Evolutionary conservation across 1,140 invertebrate genomes (phyloP).

Genomic region (Phenacoccus solenopsis): DNA sequence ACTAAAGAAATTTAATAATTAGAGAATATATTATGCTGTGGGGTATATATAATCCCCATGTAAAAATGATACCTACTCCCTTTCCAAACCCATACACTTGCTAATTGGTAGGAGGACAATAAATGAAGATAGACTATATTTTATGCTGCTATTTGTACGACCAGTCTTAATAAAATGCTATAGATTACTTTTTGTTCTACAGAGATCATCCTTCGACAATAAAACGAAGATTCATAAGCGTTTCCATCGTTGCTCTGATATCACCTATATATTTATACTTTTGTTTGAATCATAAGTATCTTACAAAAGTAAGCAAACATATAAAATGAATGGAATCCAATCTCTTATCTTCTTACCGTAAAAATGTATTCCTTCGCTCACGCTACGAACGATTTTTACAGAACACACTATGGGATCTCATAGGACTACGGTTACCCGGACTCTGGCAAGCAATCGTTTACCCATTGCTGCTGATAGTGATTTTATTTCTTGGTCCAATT

Average conservation of each 20-base stretch:
- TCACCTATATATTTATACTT: constrained; percentile 62
- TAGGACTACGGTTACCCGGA: constrained; percentile 63
- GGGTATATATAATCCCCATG: too few relatives aligned
- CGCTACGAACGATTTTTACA: constrained; percentile 36
- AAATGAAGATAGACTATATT: too few relatives aligned
- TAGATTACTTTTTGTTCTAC: constrained; percentile 37
- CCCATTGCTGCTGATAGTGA: constrained; percentile 66
- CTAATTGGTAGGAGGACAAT: too few relatives aligned
- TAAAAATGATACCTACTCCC: too few relatives aligned
- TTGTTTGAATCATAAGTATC: constrained; percentile 45
- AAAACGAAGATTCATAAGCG: constrained; percentile 74
- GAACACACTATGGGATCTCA: constrained; percentile 51
- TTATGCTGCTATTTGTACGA: too few relatives aligned
- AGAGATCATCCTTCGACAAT: constrained; percentile 81
- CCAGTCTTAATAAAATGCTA: too few relatives aligned
- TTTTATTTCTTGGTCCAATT: constrained; percentile 74
- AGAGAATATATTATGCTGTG: too few relatives aligned
- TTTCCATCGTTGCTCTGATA: constrained; percentile 62
- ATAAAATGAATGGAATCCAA: background rate
- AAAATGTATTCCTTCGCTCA: background rate
- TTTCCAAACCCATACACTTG: too few relatives aligned
- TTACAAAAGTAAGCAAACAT: constrained; percentile 38
- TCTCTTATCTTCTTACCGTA: background rate
- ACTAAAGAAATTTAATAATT: too few relatives aligned
- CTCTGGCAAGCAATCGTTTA: constrained; percentile 56